These are phyloP conservation scores for Alethe diademata DNA, from an alignment of 2,113 vertebrate species.

Conservation along the genomic window DNA sequence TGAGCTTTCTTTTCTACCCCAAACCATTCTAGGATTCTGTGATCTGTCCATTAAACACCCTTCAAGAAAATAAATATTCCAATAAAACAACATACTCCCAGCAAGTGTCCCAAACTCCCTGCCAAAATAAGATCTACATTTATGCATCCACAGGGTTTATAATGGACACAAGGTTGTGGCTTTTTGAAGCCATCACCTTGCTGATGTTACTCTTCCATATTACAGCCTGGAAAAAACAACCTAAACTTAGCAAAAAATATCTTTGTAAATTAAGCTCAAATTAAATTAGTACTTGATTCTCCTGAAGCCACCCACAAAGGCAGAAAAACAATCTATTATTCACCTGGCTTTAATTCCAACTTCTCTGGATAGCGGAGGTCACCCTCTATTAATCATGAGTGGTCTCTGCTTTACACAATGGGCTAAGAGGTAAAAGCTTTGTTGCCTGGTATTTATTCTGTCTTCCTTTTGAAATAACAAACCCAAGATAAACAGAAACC, in stretches of 20 bases:
- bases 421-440: constrained; percentile 8
- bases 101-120: not conserved
- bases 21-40: not conserved
- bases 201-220: not conserved
- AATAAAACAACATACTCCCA: not conserved
- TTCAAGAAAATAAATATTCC: not conserved
- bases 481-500: not conserved
- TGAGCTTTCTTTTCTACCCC: not conserved
- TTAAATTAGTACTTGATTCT: not conserved
- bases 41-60: not conserved
- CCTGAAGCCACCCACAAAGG: not conserved
- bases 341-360: not conserved
- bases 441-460: not conserved
- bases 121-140: not conserved
- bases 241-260: not conserved
- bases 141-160: not conserved
- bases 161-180: not conserved
- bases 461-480: not conserved
- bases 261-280: not conserved
- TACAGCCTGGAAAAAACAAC: not conserved
- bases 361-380: not conserved
- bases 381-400: not conserved
- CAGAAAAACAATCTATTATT: not conserved
- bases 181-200: not conserved
- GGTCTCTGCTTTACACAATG: not conserved